Evolutionary conservation across 2,888 invertebrate species (phyloP).

Genomic region (Kryphioiulus occultus): DNA sequence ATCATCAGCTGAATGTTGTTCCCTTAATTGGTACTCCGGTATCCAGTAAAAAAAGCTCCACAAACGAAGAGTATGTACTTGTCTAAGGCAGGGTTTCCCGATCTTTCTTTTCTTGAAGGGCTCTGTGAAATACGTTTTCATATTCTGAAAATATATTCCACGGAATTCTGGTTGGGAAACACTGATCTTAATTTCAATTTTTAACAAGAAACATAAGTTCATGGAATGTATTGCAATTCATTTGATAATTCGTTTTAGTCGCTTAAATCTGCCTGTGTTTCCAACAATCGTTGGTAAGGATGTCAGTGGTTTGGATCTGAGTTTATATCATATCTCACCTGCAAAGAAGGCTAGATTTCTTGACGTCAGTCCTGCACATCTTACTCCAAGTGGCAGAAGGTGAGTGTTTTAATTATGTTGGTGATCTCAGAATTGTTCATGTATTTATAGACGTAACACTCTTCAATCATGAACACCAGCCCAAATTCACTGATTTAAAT

Average conservation of each 20-base stretch:
- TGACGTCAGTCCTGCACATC: constrained; percentile 44
- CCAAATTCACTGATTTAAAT: background rate
- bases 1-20: background rate
- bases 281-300: background rate
- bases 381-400: constrained; percentile 33
- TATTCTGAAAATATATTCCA: too few species aligned
- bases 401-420: background rate
- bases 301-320: background rate
- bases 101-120: too few species aligned
- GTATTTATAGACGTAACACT: too few species aligned
- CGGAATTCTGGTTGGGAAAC: too few species aligned
- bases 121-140: too few species aligned
- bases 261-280: background rate
- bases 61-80: background rate
- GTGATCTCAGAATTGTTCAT: too few species aligned
- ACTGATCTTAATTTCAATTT: too few species aligned
- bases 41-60: constrained; percentile 5
- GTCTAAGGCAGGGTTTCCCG: background rate
- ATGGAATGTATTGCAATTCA: too few species aligned
- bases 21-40: constrained; percentile 40
- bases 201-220: too few species aligned
- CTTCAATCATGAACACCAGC: too few species aligned
- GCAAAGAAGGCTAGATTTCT: constrained; percentile 45
- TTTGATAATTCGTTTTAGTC: background rate
- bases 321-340: background rate